These are phyloP conservation scores for Esperia sulphurella DNA, from an alignment of 2,888 invertebrate genomes.

Conservation along the genomic window DNA sequence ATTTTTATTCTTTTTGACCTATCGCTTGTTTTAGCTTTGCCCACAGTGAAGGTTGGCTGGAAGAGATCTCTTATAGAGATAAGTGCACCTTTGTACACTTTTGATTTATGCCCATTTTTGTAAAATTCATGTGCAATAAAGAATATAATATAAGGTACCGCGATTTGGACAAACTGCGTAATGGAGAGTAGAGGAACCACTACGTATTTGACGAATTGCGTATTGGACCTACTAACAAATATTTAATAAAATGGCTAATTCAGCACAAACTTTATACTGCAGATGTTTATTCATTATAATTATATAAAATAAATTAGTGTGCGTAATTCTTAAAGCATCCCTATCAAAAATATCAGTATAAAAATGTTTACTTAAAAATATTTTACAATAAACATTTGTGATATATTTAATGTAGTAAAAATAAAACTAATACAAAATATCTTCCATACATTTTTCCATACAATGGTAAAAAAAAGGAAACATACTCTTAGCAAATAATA, in stretches of 20 bases:
- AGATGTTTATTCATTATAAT: not conserved
- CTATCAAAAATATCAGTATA: not conserved
- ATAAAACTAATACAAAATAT: not conserved
- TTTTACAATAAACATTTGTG: not conserved
- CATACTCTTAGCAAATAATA: not conserved
- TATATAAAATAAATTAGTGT: not conserved
- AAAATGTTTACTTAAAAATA: not conserved
- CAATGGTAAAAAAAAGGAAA: not conserved
- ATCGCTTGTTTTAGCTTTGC: no score
- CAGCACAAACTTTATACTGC: no score
- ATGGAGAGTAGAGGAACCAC: no score
- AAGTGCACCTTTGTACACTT: no score
- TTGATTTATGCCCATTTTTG: no score
- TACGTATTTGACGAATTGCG: no score
- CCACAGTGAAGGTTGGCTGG: no score
- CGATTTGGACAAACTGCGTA: no score
- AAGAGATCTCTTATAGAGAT: no score
- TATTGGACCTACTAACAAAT: not conserved
- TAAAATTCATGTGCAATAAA: no score
- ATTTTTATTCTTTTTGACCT: no score
- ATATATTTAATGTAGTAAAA: not conserved
- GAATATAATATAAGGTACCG: no score
- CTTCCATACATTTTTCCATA: not conserved
- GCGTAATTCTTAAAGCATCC: not conserved
- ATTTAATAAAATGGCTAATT: not conserved